Conservation (phyloP, 2,797 vertebrate genomes). For the Dallia pectoralis region DNA sequence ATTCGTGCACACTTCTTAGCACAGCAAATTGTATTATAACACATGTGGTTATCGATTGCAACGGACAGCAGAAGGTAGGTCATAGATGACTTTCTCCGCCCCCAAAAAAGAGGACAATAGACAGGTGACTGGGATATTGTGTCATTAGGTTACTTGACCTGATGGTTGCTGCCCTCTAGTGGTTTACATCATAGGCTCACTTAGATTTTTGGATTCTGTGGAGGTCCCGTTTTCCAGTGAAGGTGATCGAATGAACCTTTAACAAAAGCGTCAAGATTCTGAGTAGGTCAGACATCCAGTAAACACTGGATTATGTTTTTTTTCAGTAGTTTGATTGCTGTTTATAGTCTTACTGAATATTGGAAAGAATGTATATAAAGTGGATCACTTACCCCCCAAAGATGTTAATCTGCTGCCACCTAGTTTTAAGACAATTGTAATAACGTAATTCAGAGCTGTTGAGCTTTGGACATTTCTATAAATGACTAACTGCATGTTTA, state of each 20-base stretch:
- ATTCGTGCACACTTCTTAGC: no score
- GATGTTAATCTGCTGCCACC: constrained; percentile 15
- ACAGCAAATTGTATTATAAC: no score
- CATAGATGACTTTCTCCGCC: no score
- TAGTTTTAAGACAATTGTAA: constrained; percentile 30
- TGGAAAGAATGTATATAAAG: constrained; percentile 61
- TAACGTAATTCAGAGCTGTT: constrained; percentile 22
- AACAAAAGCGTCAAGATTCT: background rate
- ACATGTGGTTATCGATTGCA: background rate
- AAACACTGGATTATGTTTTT: background rate
- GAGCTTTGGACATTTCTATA: background rate
- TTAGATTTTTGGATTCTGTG: constrained; percentile 1
- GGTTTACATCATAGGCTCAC: constrained; percentile 11
- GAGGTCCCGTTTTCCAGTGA: constrained; percentile 9
- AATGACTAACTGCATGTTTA: no score
- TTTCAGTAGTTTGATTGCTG: constrained; percentile 4
- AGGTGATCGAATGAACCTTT: constrained; percentile 28
- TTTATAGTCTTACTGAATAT: constrained; percentile 10
- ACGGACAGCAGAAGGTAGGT: no score
- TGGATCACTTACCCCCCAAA: constrained; percentile 27
- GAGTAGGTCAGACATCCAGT: constrained; percentile 1
- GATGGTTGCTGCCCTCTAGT: constrained; percentile 14
- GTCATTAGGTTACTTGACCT: constrained; percentile 1
- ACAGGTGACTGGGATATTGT: background rate
- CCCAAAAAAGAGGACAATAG: background rate